Base-by-base conservation (phyloP, 1,140 invertebrate genomes). In the Littorina saxatilis region DNA sequence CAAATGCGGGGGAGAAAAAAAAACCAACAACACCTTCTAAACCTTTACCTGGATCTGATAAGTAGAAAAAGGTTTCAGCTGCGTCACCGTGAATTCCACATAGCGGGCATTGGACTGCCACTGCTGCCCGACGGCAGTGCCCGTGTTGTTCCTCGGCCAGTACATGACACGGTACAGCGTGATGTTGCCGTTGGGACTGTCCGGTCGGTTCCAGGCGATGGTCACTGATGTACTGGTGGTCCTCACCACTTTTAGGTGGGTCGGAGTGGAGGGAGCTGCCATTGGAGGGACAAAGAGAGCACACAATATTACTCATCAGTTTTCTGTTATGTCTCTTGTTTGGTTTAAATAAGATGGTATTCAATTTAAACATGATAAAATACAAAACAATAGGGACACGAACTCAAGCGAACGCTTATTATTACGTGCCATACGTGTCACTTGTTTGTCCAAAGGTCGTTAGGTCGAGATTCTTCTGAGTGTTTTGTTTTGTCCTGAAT, bases 181-280 rank as follows among this genome's bases (percentile, higher is more conserved):
- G 9, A 86, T 70, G 17, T 81, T 82, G 35, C 81, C 80, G 9
- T 70, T 75, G 15, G 83, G 47, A 7, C 79, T 74, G 15, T 83
- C 74, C 2, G 87, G 87, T n/a, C 80, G 74, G 27, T 85, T 78
- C 86, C 86, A 88, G 1, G 82, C 75, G 29, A 88, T 27, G 0
- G 84, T 87, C 27, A 88, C 35, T 0, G 83, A 82, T 2, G 73
- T 82, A 61, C 82, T 86, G 11, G 79, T 52, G 23, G 73, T 76
- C 37, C 80, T 55, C 7, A 82, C 39, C 35, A 82, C 52, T 17
- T 50, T 70, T 7, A 88, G 66, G 73, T 86, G 75, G 39, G 70
- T 47, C 27, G 87, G 87, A 5, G 79, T 50, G 2, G 82, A 47
- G 32, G 87, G 87, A 27, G 80, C 87, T 88, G 35, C 37, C 27